A percentile compares a stretch with the other conserved stretches of the same genome.
phyloP scores from a whole-genome alignment of 1,140 invertebrate species.

The Dinoponera quadriceps region DNA sequence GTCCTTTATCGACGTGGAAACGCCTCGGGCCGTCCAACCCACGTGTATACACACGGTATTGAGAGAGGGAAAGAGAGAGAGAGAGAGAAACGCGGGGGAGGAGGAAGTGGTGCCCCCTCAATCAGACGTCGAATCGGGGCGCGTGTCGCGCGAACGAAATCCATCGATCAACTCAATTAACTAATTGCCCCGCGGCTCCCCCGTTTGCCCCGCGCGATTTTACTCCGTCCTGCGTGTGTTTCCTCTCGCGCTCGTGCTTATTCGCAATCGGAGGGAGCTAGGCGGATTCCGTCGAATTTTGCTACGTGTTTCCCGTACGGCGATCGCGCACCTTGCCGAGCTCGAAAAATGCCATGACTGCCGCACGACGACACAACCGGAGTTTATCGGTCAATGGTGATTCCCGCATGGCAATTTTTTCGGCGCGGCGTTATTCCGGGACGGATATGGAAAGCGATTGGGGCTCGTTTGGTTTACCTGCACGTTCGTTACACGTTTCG shows the following conservation, averaged over 20 bases:
- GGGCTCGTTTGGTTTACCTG: conserved; percentile 42
- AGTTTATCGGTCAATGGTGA: conserved; percentile 50
- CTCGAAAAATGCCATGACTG: conserved; percentile 26
- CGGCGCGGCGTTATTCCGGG: conserved; percentile 34
- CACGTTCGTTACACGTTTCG: conserved; percentile 49
- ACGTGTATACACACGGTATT: conserved; percentile 70
- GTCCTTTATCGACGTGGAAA: conserved; percentile 75
- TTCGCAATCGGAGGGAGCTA: conserved; percentile 47
- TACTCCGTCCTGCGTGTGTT: conserved; percentile 62
- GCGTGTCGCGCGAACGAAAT: conserved; percentile 82
- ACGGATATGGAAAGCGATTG: conserved; percentile 53
- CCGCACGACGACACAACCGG: background rate
- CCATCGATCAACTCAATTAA: conserved; percentile 84
- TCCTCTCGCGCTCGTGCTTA: conserved; percentile 51
- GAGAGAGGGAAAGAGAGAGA: background rate
- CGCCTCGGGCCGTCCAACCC: conserved; percentile 73
- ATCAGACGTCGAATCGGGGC: conserved; percentile 82
- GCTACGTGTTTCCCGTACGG: conserved; percentile 2
- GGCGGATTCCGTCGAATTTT: conserved; percentile 32
- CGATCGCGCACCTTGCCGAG: conserved; percentile 24
- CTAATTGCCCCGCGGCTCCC: conserved; percentile 79
- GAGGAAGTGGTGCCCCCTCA: conserved; percentile 77
- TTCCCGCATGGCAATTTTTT: conserved; percentile 37
- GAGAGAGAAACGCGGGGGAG: background rate
- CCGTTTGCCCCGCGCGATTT: conserved; percentile 29